Percentiles rank a stretch among this genome's conserved stretches.
phyloP scores from a whole-genome alignment of 2,888 invertebrate species.

The Rotaria sp. region DNA sequence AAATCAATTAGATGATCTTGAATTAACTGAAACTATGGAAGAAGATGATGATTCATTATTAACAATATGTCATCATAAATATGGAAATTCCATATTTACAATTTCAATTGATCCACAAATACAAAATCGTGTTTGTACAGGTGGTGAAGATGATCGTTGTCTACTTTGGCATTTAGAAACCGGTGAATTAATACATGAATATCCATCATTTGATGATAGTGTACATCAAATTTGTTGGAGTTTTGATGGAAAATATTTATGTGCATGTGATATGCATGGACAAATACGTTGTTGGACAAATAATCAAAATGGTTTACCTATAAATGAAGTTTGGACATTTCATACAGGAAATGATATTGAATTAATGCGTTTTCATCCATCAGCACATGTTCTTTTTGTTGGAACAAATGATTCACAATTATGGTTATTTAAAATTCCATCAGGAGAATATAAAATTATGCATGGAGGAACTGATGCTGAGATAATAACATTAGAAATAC shows the following conservation, averaged over 20 bases:
- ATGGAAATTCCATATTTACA: not conserved
- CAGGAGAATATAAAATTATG: constrained; percentile 21
- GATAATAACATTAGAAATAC: not conserved
- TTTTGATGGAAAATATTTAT: constrained; percentile 7
- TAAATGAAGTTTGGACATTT: not conserved
- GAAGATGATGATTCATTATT: constrained; percentile 9
- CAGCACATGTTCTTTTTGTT: not conserved
- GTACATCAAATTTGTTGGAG: not conserved
- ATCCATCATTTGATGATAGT: not conserved
- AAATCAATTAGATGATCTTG: not conserved
- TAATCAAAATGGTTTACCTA: not conserved
- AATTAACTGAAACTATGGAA: not conserved
- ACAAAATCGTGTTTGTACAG: not conserved
- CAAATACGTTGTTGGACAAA: not conserved
- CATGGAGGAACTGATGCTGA: not conserved
- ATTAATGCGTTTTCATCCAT: constrained; percentile 17
- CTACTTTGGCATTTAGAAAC: not conserved
- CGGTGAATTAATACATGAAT: not conserved
- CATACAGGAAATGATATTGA: constrained; percentile 3
- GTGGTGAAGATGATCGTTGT: constrained; percentile 21
- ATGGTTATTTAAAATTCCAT: constrained; percentile 28
- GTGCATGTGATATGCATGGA: constrained; percentile 7
- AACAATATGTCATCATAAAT: not conserved
- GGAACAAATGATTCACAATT: constrained; percentile 27
- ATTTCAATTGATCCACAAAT: not conserved